Percentiles rank a stretch among this genome's conserved stretches.
phyloP scores from a whole-genome alignment of 1,140 invertebrate genomes.

The Dendrolimus punctatus region DNA sequence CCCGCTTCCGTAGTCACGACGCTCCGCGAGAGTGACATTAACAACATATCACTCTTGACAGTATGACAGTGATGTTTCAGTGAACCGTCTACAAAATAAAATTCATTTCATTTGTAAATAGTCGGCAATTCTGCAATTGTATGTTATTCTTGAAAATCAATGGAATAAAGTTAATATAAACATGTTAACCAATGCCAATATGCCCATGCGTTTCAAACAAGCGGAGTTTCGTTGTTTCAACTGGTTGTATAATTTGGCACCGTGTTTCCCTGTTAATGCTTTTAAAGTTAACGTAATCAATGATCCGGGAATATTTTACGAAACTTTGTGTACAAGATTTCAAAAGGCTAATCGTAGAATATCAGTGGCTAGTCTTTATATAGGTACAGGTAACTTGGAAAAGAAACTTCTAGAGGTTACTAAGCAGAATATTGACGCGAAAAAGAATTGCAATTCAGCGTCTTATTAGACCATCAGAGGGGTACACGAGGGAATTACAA shows the following conservation, averaged over 20 bases:
- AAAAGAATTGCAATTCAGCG: conserved; percentile 81
- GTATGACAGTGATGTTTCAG: too few species aligned
- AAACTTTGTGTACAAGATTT: conserved; percentile 80
- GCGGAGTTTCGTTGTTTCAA: conserved; percentile 63
- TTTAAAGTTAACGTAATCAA: conserved; percentile 82
- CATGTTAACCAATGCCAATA: conserved; percentile 29
- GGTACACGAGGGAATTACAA: conserved; percentile 87
- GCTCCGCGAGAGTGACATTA: too few species aligned
- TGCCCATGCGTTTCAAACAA: conserved; percentile 48
- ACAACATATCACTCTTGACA: too few species aligned
- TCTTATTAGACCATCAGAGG: conserved; percentile 92
- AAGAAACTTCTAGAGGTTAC: conserved; percentile 81
- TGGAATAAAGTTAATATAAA: conserved; percentile 2
- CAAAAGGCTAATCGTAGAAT: conserved; percentile 83
- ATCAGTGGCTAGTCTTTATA: conserved; percentile 92
- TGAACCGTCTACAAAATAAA: too few species aligned
- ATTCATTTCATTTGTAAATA: neutral
- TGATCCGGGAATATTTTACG: conserved; percentile 84
- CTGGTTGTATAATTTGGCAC: conserved; percentile 80
- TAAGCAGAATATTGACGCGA: conserved; percentile 71
- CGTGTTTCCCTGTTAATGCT: conserved; percentile 81
- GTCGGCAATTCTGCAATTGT: too few species aligned
- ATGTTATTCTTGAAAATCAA: too few species aligned
- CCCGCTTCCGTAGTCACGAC: too few species aligned
- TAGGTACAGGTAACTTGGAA: conserved; percentile 93